Conservation (phyloP, 2,797 vertebrate genomes). For the Diplodus sargus region DNA sequence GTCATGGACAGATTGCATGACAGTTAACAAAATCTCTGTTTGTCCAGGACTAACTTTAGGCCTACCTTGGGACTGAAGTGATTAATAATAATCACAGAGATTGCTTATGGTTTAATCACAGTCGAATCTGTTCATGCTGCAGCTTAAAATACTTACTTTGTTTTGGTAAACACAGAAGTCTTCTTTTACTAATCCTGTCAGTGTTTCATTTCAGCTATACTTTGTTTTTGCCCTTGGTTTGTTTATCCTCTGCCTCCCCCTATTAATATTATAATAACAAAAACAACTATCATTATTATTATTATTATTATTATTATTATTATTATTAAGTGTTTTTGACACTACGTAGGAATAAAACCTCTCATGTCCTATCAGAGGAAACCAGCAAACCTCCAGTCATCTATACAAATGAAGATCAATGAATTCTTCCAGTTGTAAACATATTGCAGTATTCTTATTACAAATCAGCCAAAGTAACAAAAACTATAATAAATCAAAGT, state of each 20-base stretch:
- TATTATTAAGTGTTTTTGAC: neutral
- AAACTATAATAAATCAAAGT: neutral
- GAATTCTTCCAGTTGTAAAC: neutral
- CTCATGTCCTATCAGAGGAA: neutral
- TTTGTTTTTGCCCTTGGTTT: neutral
- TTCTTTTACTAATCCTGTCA: conserved; percentile 24
- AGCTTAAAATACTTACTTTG: conserved; percentile 29
- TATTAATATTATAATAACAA: too few species aligned
- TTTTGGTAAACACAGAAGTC: conserved; percentile 21
- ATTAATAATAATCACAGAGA: conserved; percentile 56
- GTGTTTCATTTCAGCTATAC: conserved; percentile 21
- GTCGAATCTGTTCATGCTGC: conserved; percentile 32
- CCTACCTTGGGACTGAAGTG: conserved; percentile 52
- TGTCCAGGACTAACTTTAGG: conserved; percentile 34
- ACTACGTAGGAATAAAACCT: neutral
- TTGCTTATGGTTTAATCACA: conserved; percentile 54
- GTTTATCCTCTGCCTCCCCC: neutral
- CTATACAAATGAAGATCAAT: neutral
- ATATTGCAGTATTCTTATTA: neutral
- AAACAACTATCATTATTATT: too few species aligned
- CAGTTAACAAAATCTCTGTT: conserved; percentile 45
- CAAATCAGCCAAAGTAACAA: neutral
- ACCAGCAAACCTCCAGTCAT: neutral
- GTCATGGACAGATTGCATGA: conserved; percentile 55
- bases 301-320: neutral